A percentile compares a stretch with the other conserved stretches of the same genome.
Conservation (phyloP, 2,888 invertebrate genomes). For the Caenorhabditis parvicauda region DNA sequence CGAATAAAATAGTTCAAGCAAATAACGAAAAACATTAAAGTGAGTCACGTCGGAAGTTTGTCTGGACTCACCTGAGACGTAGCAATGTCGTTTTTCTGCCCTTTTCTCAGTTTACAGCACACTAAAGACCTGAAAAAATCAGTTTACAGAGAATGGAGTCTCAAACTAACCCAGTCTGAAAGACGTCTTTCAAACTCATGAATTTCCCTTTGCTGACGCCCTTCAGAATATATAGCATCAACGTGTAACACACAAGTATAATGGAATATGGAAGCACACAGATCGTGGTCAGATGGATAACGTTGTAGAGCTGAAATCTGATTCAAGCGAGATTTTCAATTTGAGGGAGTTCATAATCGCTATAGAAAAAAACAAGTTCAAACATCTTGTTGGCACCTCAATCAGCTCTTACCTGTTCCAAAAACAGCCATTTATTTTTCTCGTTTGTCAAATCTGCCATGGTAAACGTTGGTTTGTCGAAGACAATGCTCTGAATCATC, state of each 20-base stretch:
- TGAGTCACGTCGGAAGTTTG: no score
- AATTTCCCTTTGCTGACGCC: constrained; percentile 28
- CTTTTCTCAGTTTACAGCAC: no score
- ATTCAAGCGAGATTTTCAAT: background rate
- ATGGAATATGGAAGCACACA: constrained; percentile 36
- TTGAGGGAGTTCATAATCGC: background rate
- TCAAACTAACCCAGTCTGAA: no score
- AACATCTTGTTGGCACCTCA: background rate
- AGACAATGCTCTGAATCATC: constrained; percentile 13
- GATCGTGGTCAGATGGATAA: constrained; percentile 38
- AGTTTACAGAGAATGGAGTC: no score
- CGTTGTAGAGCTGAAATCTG: constrained; percentile 37
- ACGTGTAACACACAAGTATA: constrained; percentile 36
- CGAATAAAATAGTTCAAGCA: no score
- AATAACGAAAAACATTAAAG: no score
- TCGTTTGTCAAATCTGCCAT: constrained; percentile 16
- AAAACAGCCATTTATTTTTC: constrained; percentile 20
- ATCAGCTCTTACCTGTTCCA: constrained; percentile 13
- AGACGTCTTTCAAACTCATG: constrained; percentile 17
- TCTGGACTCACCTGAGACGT: no score
- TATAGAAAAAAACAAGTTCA: no score
- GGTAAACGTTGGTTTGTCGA: constrained; percentile 15
- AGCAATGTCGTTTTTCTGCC: no score
- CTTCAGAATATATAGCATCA: constrained; percentile 39
- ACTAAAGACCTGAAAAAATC: no score